Conservation (phyloP, 2,113 vertebrate genomes). For the Rhegmatorhina hoffmannsi region DNA sequence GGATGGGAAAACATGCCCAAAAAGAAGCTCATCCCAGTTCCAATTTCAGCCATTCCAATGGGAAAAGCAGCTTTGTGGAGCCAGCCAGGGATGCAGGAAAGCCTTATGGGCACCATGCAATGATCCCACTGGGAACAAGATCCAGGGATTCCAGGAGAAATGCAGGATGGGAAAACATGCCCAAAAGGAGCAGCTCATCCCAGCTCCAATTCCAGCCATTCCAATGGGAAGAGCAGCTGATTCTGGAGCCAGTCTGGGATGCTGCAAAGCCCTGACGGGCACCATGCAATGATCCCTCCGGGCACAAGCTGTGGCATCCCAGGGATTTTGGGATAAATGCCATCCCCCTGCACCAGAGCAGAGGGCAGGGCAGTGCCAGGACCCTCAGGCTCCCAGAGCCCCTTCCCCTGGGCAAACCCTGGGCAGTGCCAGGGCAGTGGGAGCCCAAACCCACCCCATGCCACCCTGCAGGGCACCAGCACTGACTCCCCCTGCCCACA, state of each 20-base stretch:
- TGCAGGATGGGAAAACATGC: not conserved
- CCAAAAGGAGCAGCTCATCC: not conserved
- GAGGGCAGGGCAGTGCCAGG: not conserved
- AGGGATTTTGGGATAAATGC: not conserved
- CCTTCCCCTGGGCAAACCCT: not conserved
- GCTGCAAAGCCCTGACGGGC: not conserved
- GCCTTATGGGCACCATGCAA: too few species aligned
- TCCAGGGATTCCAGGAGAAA: too few species aligned
- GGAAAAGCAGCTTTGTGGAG: too few species aligned
- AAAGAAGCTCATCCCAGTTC: too few species aligned
- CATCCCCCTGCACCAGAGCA: not conserved
- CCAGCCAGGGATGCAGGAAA: too few species aligned
- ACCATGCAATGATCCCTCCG: fast-evolving
- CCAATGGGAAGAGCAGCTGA: fast-evolving
- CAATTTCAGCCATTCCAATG: too few species aligned
- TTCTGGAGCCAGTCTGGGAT: not conserved
- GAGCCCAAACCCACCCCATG: not conserved
- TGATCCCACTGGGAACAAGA: too few species aligned
- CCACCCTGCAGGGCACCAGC: not conserved
- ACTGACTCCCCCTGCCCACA: not conserved
- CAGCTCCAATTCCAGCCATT: not conserved
- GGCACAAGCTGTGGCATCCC: not conserved
- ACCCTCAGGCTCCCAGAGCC: not conserved
- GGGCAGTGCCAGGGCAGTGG: not conserved
- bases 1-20: not conserved